Conservation (phyloP, 2,797 vertebrate genomes). For the Enteromius argenteus region DNA sequence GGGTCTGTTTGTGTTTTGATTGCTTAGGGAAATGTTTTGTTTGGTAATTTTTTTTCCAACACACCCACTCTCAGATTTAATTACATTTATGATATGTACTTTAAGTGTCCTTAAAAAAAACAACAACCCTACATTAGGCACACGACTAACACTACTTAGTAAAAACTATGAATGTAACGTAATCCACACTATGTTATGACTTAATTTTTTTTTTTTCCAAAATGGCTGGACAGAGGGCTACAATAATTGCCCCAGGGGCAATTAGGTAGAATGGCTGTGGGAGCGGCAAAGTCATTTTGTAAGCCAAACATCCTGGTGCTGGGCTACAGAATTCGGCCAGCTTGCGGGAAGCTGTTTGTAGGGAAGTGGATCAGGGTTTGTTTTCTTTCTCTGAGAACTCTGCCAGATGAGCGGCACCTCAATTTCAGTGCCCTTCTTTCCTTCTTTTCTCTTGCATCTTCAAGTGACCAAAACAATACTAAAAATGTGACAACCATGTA, state of each 20-base stretch:
- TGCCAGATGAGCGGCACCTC: constrained; percentile 82
- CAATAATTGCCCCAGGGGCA: constrained; percentile 80
- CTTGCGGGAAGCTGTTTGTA: constrained; percentile 68
- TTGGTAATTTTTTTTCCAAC: constrained; percentile 67
- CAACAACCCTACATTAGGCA: not conserved
- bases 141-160: not conserved
- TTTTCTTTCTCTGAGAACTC: constrained; percentile 78
- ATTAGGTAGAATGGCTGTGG: constrained; percentile 77
- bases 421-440: constrained; percentile 54
- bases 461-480: not conserved
- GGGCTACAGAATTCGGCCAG: constrained; percentile 71
- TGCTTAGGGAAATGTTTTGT: constrained; percentile 80
- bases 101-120: not conserved
- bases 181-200: constrained; percentile 63
- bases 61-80: constrained; percentile 55
- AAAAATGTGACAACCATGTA: not conserved
- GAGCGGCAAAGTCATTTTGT: constrained; percentile 82
- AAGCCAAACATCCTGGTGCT: constrained; percentile 84
- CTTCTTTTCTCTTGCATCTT: not conserved
- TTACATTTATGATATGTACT: constrained; percentile 42
- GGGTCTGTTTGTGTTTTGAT: constrained; percentile 78
- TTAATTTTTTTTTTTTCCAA: constrained; percentile 68
- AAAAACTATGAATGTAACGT: constrained; percentile 5
- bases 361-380: constrained; percentile 77
- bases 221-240: constrained; percentile 65